A percentile compares a stretch with the other conserved stretches of the same genome.
These are phyloP conservation scores for Sorex maritimensis DNA, from an alignment of 2,797 vertebrate species.

Conservation along the genomic window DNA sequence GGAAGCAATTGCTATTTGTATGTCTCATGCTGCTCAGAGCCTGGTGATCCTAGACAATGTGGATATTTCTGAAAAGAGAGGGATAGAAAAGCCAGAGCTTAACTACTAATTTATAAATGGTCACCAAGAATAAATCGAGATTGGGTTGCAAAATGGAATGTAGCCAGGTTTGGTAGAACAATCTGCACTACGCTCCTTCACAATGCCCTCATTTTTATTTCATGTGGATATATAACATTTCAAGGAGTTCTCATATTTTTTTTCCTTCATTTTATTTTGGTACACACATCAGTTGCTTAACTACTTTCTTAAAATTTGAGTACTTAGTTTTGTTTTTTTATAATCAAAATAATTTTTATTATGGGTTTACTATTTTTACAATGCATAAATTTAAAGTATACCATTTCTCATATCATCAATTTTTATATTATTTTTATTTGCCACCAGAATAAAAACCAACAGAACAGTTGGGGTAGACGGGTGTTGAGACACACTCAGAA, in stretches of 20 bases:
- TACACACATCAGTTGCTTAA: neutral
- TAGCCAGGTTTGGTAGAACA: neutral
- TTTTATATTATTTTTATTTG: too few species aligned
- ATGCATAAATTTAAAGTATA: too few species aligned
- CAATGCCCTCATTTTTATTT: neutral
- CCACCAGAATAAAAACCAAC: too few species aligned
- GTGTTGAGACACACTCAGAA: too few species aligned
- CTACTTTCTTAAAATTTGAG: neutral
- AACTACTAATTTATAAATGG: constrained; percentile 19
- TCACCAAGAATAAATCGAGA: neutral
- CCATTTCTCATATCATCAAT: too few species aligned
- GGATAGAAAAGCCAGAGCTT: neutral
- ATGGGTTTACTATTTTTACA: too few species aligned
- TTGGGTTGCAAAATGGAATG: neutral
- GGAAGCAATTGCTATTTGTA: constrained; percentile 54
- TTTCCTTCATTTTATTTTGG: neutral
- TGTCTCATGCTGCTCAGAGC: constrained; percentile 54
- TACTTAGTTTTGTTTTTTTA: neutral
- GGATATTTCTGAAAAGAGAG: constrained; percentile 61
- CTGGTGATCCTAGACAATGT: constrained; percentile 9
- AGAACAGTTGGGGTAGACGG: too few species aligned
- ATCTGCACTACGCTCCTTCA: neutral
- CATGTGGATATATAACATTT: neutral
- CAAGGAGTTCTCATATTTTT: constrained; percentile 17
- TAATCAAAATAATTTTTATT: too few species aligned